phyloP scores from a whole-genome alignment of 2,888 invertebrate genomes.

The Plebejus melissa region DNA sequence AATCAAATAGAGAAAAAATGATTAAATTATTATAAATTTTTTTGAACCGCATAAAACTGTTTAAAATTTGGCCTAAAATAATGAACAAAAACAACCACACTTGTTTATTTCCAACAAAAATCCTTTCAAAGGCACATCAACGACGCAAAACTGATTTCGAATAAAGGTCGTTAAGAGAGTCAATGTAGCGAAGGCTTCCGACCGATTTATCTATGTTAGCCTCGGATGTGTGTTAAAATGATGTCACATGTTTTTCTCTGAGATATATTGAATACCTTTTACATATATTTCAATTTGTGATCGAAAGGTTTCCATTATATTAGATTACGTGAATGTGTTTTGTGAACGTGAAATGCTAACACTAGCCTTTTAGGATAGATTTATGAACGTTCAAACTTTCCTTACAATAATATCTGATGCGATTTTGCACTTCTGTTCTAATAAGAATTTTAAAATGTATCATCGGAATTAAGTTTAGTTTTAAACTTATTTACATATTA shows the following conservation, averaged over 20 bases:
- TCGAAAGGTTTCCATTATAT: constrained; percentile 50
- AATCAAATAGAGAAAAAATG: not conserved
- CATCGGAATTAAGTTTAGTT: not conserved
- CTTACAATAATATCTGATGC: not conserved
- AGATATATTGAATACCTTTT: constrained; percentile 65
- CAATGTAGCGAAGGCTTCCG: constrained; percentile 71
- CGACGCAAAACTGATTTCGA: constrained; percentile 69
- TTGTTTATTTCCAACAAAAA: constrained; percentile 32
- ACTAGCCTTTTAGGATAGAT: not conserved
- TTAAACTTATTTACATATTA: not conserved
- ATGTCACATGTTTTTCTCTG: constrained; percentile 58
- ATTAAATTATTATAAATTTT: not conserved
- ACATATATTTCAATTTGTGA: constrained; percentile 71
- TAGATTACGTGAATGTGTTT: constrained; percentile 46
- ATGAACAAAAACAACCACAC: not conserved
- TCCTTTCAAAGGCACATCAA: constrained; percentile 57
- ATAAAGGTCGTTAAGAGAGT: constrained; percentile 70
- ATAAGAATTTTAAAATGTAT: not conserved
- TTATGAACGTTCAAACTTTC: not conserved
- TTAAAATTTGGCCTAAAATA: not conserved
- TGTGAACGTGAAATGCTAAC: constrained; percentile 40
- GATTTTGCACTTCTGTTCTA: not conserved
- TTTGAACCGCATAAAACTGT: not conserved
- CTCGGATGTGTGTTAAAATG: constrained; percentile 65
- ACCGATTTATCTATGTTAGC: constrained; percentile 62